phyloP scores from a whole-genome alignment of 2,113 vertebrate species.

The Coturnix japonica region DNA sequence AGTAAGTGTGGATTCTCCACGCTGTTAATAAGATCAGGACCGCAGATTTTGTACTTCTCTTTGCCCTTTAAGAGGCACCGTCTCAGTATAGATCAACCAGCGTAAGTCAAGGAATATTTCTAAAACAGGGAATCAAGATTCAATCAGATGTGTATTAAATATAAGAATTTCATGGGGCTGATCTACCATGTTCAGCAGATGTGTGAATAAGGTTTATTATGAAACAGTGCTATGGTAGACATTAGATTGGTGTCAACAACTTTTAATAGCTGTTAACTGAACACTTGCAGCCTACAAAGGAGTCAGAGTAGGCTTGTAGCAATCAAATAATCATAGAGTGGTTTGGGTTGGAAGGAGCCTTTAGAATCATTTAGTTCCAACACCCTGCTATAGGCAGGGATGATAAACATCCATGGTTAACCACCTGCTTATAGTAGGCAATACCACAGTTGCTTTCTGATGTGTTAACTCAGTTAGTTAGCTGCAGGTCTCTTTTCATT shows the following conservation, averaged over 20 bases:
- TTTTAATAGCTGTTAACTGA: not conserved
- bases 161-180: not conserved
- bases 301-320: not conserved
- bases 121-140: not conserved
- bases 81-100: not conserved
- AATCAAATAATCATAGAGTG: not conserved
- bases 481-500: conserved; percentile 23
- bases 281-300: not conserved
- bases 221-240: not conserved
- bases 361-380: too few relatives aligned
- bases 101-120: not conserved
- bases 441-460: conserved; percentile 15
- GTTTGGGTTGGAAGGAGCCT: too few relatives aligned
- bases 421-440: conserved; percentile 23
- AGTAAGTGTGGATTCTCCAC: not conserved
- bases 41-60: not conserved
- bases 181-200: not conserved
- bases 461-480: conserved; percentile 8
- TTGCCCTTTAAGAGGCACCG: not conserved
- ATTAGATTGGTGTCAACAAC: not conserved
- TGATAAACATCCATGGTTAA: not conserved
- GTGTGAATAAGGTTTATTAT: not conserved
- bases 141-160: not conserved
- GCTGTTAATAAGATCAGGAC: not conserved
- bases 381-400: too few relatives aligned